Percentiles rank a stretch among this genome's conserved stretches.
phyloP scores from a whole-genome alignment of 2,113 vertebrate genomes.

The Eurypyga helias region DNA sequence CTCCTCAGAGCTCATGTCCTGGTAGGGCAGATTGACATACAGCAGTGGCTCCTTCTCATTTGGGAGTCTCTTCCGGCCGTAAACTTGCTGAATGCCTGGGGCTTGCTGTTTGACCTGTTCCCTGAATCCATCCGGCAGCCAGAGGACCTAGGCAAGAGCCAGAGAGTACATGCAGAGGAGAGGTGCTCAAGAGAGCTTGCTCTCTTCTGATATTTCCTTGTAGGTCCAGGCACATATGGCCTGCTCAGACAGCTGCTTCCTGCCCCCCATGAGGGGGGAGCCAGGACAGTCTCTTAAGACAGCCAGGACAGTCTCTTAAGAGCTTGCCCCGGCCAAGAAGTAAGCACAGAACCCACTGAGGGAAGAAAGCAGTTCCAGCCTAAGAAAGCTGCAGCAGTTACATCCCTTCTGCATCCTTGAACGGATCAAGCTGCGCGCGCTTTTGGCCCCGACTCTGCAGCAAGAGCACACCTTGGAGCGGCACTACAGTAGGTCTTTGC shows the following conservation, averaged over 20 bases:
- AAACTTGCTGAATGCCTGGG: constrained; percentile 84
- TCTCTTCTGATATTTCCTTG: background rate
- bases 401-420: background rate
- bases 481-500: background rate
- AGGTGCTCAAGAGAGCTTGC: background rate
- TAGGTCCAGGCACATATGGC: background rate
- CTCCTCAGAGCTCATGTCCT: constrained; percentile 67
- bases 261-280: background rate
- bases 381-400: background rate
- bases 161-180: background rate
- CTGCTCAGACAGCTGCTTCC: background rate
- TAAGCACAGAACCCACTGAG: background rate
- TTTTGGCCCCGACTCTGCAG: background rate
- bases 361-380: background rate
- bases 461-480: background rate
- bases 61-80: constrained; percentile 56
- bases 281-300: background rate
- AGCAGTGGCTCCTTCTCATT: constrained; percentile 55
- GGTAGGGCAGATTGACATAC: constrained; percentile 86
- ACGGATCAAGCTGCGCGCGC: background rate
- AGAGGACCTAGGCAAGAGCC: constrained; percentile 81
- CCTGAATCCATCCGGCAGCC: constrained; percentile 84
- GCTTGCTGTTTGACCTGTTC: constrained; percentile 71
- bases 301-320: background rate
- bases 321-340: background rate